Evolutionary conservation across 2,888 invertebrate genomes (phyloP).

Genomic region (Drosophila quinaria): DNA sequence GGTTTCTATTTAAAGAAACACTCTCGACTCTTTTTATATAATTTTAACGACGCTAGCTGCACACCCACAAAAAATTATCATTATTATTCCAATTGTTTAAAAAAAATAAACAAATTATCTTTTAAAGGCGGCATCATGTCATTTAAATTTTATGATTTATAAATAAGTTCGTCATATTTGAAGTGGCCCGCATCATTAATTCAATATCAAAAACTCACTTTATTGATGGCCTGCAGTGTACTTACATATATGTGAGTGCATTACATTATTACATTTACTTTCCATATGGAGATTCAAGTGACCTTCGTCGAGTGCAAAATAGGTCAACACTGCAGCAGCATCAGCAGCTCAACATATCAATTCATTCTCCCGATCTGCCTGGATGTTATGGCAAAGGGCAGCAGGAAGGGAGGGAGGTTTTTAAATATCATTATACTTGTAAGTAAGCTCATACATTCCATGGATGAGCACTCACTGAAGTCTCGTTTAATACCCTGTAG

Average conservation of each 20-base stretch:
- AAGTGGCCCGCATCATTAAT: background rate
- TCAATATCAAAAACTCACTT: background rate
- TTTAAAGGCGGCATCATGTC: background rate
- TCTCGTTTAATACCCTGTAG: background rate
- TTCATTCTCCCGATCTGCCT: slow-evolving; percentile 9
- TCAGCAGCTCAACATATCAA: slow-evolving; percentile 4
- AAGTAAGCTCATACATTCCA: slow-evolving; percentile 4
- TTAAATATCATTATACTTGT: slow-evolving; percentile 3
- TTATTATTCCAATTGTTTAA: background rate
- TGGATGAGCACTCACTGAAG: background rate
- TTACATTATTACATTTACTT: slow-evolving; percentile 29
- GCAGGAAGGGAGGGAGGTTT: background rate
- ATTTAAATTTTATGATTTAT: background rate
- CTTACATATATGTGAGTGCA: slow-evolving; percentile 7
- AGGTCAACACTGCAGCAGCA: slow-evolving; percentile 18
- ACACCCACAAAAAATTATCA: background rate
- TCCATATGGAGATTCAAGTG: slow-evolving; percentile 55
- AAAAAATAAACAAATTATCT: background rate
- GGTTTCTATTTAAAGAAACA: background rate
- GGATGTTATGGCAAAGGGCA: no score
- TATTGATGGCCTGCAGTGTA: slow-evolving; percentile 9
- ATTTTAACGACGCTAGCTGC: background rate
- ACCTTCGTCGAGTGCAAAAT: slow-evolving; percentile 56
- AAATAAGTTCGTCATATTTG: background rate
- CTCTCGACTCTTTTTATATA: background rate